Evolutionary conservation across 92 coral and sea anemone species (phyloP), one percentile per base, ranked within the genome.

Genomic region (Heliopora coerulea): DNA sequence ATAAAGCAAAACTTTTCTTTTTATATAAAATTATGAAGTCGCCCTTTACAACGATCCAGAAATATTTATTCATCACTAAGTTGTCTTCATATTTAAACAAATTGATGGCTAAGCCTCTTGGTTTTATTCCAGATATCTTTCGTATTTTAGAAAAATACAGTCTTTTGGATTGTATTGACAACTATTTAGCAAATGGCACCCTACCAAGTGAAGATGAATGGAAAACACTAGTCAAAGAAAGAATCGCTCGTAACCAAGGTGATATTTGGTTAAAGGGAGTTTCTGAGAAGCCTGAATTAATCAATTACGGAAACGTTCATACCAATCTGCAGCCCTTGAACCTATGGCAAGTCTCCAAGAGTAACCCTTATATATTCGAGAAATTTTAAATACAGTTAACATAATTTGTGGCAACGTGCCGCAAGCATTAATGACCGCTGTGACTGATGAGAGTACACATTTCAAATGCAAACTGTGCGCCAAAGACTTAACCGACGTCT

Each of bases 1-100:
- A 56, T 17, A 56, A 56, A 56, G 61, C 61, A 23, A 56, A 56
- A 56, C 61, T 56, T 23, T 23, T 23, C 17, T 56, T 56, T 56
- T 31, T 56, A 56, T 56, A 4, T 56, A 56, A 56, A 56, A 13
- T 56, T 3, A 56, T 56, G 9, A 56, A 56, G 61, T 23, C 61
- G 33, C 3, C 29, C 3, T 3, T 6, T 8, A 56, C 30, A 5
- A 14, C 61, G 10, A n/a, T 15, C 15, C 52, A 46, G 2, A 46
- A 46, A 46, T 46, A 10, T 46, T 15, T 46, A 46, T 46, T 46
- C 31, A 17, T 56, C 3, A 3, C 18, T 56, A 23, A 31, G 31
- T 31, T 56, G 3, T 23, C 15, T 23, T 23, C 61, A 23, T 56
- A 56, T 56, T 8, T 56, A 1, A 3, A 56, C 23, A 56, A 23